phyloP scores from a whole-genome alignment of 2,888 invertebrate species.

The Acanthosoma haemorrhoidale region DNA sequence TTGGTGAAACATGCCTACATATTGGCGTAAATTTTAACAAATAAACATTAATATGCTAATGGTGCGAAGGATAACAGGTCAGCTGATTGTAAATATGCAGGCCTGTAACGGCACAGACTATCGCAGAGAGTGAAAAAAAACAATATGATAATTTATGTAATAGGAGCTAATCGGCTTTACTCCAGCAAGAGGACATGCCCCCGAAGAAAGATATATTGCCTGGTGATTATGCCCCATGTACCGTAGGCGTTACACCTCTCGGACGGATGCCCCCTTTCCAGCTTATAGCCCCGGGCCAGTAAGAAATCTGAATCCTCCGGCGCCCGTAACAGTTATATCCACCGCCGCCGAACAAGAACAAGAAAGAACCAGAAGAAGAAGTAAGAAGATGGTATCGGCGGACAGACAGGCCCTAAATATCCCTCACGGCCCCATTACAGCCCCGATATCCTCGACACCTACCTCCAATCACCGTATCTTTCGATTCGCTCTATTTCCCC shows the following conservation, averaged over 20 bases:
- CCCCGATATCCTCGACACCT: not conserved
- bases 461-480: no score
- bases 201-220: not conserved
- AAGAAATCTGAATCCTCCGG: not conserved
- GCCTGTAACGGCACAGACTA: not conserved
- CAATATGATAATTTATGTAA: not conserved
- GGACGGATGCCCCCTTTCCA: not conserved
- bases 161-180: not conserved
- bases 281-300: not conserved
- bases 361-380: no score
- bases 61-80: no score
- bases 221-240: not conserved
- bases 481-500: not conserved
- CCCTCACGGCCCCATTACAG: not conserved
- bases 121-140: no score
- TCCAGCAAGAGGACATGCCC: not conserved
- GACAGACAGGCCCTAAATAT: not conserved
- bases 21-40: no score
- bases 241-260: conserved; percentile 14
- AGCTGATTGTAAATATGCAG: no score
- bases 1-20: no score
- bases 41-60: no score
- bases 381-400: not conserved
- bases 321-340: not conserved
- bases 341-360: no score